Base-by-base conservation (phyloP, 92 coral and sea anemone genomes). In the Porites cylindrica region DNA sequence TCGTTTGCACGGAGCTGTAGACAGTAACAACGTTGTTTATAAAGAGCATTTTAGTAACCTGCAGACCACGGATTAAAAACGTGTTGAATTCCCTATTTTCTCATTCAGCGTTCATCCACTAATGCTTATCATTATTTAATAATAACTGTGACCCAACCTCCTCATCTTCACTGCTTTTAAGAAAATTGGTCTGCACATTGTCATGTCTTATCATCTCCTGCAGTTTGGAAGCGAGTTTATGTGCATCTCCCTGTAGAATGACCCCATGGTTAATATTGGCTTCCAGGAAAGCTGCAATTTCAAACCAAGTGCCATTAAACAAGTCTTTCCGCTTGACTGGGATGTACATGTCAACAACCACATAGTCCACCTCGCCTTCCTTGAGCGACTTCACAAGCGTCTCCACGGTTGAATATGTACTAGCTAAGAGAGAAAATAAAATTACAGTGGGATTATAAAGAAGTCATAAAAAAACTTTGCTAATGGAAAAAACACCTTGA, bases 231-330 rank as follows among this genome's bases (percentile, higher is more conserved):
- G 78, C 86, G 12, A 82, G 86, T 38, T 70, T 82, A 7, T 70
- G 7, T 23, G 86, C 70, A 29, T 82, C 86, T 6, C 86, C 86
- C 47, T 71, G 86, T 0, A 75, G 70, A 51, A 84, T 3, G 16
- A 76, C 56, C 8, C 88, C 81, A 29, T 75, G 75, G 51, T 20
- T 52, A 72, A 76, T 20, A 21, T 76, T 54, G 10, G 8, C 19
- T 51, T 43, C 5, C 1, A 63, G 26, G 32, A 84, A 54, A 52
- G 64, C 88, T 10, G 11, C 88, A 64, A 63, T 38, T 51, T 84
- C 80, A 19, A 84, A 76, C 88, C 80, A 84, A 24, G 88, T 50
- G 2, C 82, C 73, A 58, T 84, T 84, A 26, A 84, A 84, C 32
- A 84, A 18, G 47, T 84, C 88, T 53, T 20, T 51, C 9, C 88